Percentiles rank a stretch among this genome's conserved stretches.
Evolutionary conservation across 2,113 vertebrate genomes (phyloP).

Genomic region (Reinhardtius hippoglossoides): DNA sequence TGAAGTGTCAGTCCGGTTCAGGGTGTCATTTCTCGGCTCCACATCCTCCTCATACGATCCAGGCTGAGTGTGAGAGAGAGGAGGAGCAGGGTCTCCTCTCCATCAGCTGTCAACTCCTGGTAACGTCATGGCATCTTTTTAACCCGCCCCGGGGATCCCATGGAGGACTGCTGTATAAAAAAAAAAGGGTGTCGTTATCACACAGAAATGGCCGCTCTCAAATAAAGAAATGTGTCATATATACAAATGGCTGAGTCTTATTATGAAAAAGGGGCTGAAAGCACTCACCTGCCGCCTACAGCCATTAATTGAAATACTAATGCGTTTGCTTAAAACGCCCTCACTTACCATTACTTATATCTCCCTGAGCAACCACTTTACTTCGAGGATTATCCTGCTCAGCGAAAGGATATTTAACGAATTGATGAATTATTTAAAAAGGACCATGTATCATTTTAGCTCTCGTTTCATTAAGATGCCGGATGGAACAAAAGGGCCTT

Average conservation of each 20-base stretch:
- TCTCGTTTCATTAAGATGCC: not conserved
- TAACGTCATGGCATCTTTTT: conserved; percentile 76
- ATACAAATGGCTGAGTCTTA: not conserved
- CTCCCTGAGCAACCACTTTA: conserved; percentile 18
- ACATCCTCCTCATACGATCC: conserved; percentile 58
- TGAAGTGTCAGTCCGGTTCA: conserved; percentile 41
- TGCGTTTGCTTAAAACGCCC: conserved; percentile 41
- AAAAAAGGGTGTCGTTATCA: not conserved
- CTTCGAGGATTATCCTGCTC: conserved; percentile 37
- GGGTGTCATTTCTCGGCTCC: conserved; percentile 38
- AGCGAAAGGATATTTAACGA: conserved; percentile 56
- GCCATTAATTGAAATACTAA: conserved; percentile 62
- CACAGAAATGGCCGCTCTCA: not conserved
- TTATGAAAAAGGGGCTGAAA: not conserved
- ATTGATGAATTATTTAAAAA: conserved; percentile 48
- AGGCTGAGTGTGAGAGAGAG: conserved; percentile 54
- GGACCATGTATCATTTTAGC: conserved; percentile 25
- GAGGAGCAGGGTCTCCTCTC: conserved; percentile 74
- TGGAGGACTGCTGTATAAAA: conserved; percentile 59
- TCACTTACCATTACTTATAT: conserved; percentile 19
- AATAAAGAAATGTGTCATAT: not conserved
- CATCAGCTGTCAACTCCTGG: conserved; percentile 79
- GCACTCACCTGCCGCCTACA: conserved; percentile 31
- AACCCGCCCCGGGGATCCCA: conserved; percentile 73
- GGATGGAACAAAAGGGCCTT: not conserved